Evolutionary conservation across 2,888 invertebrate species (phyloP).

Genomic region (Tenthredo notha): DNA sequence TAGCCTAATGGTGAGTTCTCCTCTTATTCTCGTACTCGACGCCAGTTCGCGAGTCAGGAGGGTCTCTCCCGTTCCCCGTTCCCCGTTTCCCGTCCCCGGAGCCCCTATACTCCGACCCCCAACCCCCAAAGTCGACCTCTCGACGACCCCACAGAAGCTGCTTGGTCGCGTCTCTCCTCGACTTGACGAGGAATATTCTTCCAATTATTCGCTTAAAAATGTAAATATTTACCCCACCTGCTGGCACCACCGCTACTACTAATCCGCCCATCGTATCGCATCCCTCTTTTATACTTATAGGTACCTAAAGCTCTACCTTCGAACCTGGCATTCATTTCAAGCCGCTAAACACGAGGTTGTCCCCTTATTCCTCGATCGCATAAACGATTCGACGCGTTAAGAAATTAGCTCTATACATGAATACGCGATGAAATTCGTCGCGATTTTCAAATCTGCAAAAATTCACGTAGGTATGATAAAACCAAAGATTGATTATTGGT

Average conservation of each 20-base stretch:
- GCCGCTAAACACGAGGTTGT: conserved; percentile 20
- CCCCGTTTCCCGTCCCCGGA: conserved; percentile 58
- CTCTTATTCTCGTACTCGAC: conserved; percentile 74
- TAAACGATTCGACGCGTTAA: not conserved
- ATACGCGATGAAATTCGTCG: not conserved
- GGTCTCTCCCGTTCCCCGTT: conserved; percentile 56
- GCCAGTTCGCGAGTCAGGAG: conserved; percentile 71
- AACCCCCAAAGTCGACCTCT: conserved; percentile 58
- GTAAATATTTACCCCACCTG: conserved; percentile 66
- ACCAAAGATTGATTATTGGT: not conserved
- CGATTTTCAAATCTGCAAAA: not conserved
- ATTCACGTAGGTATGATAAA: not conserved
- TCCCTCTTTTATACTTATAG: not conserved
- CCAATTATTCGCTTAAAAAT: conserved; percentile 69
- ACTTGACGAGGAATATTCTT: conserved; percentile 73
- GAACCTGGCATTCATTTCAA: conserved; percentile 33
- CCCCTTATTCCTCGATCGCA: conserved; percentile 11
- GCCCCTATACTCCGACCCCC: conserved; percentile 58
- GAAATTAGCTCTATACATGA: not conserved
- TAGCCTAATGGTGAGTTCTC: conserved; percentile 77
- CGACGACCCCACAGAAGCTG: conserved; percentile 56
- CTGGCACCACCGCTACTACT: not conserved
- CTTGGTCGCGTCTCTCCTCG: conserved; percentile 60
- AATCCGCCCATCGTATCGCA: not conserved
- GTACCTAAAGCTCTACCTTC: not conserved